Evolutionary conservation across 2,113 vertebrate species (phyloP).

Genomic region (Daboia siamensis): DNA sequence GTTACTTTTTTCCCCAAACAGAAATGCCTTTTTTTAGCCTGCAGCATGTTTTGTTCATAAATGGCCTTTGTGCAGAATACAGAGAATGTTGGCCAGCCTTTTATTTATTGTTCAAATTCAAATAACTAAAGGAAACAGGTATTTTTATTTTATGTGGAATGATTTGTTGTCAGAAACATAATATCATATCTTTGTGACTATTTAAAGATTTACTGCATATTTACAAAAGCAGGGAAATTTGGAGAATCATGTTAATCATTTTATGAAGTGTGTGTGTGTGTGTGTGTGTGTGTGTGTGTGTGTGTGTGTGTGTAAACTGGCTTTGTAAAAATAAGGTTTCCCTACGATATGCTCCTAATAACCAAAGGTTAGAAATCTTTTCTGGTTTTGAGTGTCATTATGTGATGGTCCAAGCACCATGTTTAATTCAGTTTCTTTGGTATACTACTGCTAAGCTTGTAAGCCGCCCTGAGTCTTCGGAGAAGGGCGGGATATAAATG

Average conservation of each 20-base stretch:
- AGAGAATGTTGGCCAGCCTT: background rate
- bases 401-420: background rate
- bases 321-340: background rate
- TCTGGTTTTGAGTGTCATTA: background rate
- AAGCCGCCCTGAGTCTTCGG: too few species aligned
- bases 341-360: background rate
- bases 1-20: background rate
- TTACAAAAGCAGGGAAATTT: background rate
- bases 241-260: background rate
- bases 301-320: background rate
- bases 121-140: background rate
- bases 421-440: background rate
- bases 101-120: conserved; percentile 1
- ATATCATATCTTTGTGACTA: background rate
- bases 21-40: conserved; percentile 6
- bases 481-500: too few species aligned
- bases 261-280: background rate
- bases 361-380: background rate
- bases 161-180: background rate
- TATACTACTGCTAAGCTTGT: too few species aligned
- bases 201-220: background rate
- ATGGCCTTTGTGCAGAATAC: background rate
- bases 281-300: background rate
- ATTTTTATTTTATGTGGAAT: background rate
- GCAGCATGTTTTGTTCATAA: background rate